Evolutionary conservation across 2,113 vertebrate species (phyloP).

Genomic region (Ptilorrhoa leucosticta): DNA sequence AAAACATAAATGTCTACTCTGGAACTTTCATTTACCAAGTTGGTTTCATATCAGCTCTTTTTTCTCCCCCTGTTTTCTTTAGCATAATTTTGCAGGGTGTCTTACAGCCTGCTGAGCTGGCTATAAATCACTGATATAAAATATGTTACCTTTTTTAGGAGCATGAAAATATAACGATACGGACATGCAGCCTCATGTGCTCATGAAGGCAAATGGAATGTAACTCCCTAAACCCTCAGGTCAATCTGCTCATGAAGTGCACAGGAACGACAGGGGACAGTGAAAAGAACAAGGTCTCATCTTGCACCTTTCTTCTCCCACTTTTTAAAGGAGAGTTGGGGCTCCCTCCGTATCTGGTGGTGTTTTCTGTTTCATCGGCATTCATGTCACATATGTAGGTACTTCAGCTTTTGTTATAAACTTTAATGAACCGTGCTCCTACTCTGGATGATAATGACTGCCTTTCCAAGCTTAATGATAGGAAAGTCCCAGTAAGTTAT

Average conservation of each 20-base stretch:
- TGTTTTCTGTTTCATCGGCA: neutral
- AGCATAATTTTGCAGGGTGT: neutral
- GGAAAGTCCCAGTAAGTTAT: neutral
- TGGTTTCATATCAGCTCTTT: neutral
- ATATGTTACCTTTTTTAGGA: neutral
- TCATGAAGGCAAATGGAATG: neutral
- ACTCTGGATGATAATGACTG: neutral
- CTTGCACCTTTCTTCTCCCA: neutral
- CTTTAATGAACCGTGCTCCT: neutral
- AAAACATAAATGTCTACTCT: neutral
- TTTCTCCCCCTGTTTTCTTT: fast-evolving
- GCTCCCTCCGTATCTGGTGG: neutral
- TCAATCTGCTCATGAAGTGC: neutral
- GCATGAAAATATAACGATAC: neutral
- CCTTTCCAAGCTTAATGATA: neutral
- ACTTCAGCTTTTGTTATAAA: neutral
- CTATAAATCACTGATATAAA: neutral
- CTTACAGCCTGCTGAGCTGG: neutral
- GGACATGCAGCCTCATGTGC: neutral
- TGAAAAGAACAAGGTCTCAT: neutral
- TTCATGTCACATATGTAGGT: neutral
- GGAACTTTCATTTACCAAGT: neutral
- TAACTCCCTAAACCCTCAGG: neutral
- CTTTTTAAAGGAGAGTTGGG: neutral
- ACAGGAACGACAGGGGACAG: fast-evolving